phyloP scores from a whole-genome alignment of 2,113 vertebrate species.

The Dicentrarchus labrax region DNA sequence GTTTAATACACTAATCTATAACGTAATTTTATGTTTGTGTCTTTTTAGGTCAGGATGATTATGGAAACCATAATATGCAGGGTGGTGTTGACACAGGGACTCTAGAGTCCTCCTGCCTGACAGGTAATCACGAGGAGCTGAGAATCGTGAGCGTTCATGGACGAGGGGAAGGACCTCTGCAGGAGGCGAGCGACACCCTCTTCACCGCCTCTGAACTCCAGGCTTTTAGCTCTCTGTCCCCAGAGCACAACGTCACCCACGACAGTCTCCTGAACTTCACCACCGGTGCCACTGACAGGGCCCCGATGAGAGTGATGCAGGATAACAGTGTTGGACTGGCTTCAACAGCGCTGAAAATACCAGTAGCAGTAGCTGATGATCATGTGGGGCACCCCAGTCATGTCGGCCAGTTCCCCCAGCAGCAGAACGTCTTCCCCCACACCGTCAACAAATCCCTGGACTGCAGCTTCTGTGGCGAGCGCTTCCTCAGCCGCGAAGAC shows the following conservation, averaged over 20 bases:
- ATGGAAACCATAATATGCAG: constrained; percentile 30
- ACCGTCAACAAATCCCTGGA: constrained; percentile 61
- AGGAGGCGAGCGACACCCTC: constrained; percentile 59
- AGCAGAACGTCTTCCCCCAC: constrained; percentile 38
- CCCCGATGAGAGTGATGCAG: constrained; percentile 40
- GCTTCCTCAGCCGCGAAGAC: constrained; percentile 71
- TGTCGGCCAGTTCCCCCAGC: constrained; percentile 62
- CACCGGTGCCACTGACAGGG: constrained; percentile 11
- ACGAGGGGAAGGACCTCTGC: constrained; percentile 63
- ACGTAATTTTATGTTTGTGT: constrained; percentile 1
- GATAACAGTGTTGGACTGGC: constrained; percentile 22
- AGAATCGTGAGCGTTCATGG: constrained; percentile 73
- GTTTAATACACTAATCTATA: background rate
- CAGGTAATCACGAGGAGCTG: constrained; percentile 43
- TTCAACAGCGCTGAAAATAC: constrained; percentile 12
- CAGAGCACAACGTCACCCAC: constrained; percentile 48
- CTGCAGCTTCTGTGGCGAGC: constrained; percentile 72
- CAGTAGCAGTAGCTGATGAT: constrained; percentile 22
- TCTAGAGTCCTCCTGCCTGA: constrained; percentile 45
- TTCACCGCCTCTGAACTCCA: constrained; percentile 70
- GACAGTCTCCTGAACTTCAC: constrained; percentile 54
- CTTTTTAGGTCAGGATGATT: constrained; percentile 56
- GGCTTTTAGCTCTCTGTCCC: constrained; percentile 69
- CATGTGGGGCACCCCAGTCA: constrained; percentile 53
- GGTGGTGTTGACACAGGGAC: constrained; percentile 19